Base-by-base conservation (phyloP, 2,113 vertebrate species). In the Motacilla tschutschensis region DNA sequence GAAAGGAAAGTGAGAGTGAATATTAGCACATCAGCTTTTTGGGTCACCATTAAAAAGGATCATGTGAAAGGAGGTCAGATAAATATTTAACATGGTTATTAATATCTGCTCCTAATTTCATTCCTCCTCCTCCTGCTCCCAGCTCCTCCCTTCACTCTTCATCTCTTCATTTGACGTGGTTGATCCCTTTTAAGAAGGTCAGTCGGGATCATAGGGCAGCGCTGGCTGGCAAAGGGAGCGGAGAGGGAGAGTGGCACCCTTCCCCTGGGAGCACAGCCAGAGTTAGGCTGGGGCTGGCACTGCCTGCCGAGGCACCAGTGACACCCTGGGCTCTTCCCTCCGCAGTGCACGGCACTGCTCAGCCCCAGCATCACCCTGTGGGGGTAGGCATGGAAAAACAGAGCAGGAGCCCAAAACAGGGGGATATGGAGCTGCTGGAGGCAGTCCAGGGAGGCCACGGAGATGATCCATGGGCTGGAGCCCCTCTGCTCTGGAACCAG, bases 51-150 rank as follows among this genome's bases (percentile, higher is more conserved):
- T 94, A 93, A 88, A 94, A 93, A 95, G 93, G 92, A 83, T 94
- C 83, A 53, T 89, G 85, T 69, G 88, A 95, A 96, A 97, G 88
- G 95, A 95, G 95, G 95, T 95, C 95, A 95, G 90, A 96, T 95
- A 96, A 96, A 96, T 96, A 96, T 95, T 96, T 95, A 96, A 96
- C 94, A 89, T 24, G 59, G 87, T 93, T 95, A 96, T 96, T 96
- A 96, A 96, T 96, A 96, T 95, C 93, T 94, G 76, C 89, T 95
- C 88, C 84, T 95, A 95, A 96, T 95, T 96, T 95, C 89, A 87
- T 83, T 75, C 91, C 73, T 90, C 80, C 83, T 76, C 83, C 93
- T 89, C 72, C 60, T n/a, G 81, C 36, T 66, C 83, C 21, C 60
- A 0, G 63, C 71, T 84, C 75, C 86, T 89, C 92, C 89, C 26